These are phyloP conservation scores for Nomada hirtipes DNA, from an alignment of 2,888 invertebrate species.

Conservation along the genomic window DNA sequence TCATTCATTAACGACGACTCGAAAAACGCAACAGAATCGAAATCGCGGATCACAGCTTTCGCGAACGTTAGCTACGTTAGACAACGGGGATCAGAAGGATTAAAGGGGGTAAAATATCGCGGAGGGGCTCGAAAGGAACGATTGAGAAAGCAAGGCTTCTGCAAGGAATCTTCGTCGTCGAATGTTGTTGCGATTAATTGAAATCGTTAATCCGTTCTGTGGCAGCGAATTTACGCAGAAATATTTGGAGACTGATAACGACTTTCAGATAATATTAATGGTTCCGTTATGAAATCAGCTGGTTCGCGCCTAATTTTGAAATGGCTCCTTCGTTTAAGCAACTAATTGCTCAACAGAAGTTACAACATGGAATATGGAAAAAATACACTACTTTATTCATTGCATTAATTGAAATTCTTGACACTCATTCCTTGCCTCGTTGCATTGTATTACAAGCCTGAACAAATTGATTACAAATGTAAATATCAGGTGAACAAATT, in stretches of 20 bases:
- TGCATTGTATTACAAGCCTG: neutral
- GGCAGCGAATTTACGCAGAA: neutral
- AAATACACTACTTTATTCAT: conserved; percentile 5
- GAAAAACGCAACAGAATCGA: conserved; percentile 65
- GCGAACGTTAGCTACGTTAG: conserved; percentile 67
- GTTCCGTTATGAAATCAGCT: conserved; percentile 6
- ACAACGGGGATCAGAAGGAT: conserved; percentile 29
- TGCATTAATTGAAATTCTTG: conserved; percentile 21
- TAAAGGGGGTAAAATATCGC: conserved; percentile 21
- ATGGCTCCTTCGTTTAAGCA: neutral
- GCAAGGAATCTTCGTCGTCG: conserved; percentile 8
- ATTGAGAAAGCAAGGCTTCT: conserved; percentile 60
- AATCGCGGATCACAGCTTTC: conserved; percentile 78
- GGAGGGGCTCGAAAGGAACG: conserved; percentile 22
- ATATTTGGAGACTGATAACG: neutral
- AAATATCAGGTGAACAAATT: neutral
- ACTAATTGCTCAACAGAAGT: conserved; percentile 10
- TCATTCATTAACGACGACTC: conserved; percentile 60
- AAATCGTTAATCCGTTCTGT: neutral
- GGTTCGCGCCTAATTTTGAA: conserved; percentile 14
- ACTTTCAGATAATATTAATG: conserved; percentile 24
- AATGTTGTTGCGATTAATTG: conserved; percentile 11
- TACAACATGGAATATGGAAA: neutral
- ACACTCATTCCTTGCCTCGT: neutral
- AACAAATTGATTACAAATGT: neutral